Evolutionary conservation across 2,888 invertebrate genomes (phyloP), one percentile per base, ranked within the genome.

Genomic region (Eilema griseolum): DNA sequence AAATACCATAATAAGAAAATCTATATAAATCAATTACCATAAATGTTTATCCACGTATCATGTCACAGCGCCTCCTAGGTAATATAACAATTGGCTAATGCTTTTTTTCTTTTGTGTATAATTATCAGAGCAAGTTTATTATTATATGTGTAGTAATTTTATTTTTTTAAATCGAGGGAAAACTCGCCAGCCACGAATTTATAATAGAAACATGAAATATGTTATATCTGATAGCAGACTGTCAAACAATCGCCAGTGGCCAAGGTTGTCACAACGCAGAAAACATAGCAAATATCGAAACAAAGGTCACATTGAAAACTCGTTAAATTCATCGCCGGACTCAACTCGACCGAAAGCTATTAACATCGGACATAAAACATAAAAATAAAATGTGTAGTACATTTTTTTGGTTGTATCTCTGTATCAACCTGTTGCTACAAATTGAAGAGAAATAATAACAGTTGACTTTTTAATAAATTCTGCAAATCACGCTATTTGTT

Each of bases 211-310:
- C 74, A 71, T 70, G 56, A 37, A 66, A 59, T 62, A 41, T 62
- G 5, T 66, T 73, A 20, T 20, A 81, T 81, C 81, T 79, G 83
- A 83, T 85, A 81, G 79, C 79, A 79, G 80, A 69, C 73, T 69
- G 69, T 62, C 76, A 76, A 73, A 77, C 67, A 78, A 77, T 70
- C 79, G 56, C 70, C 46, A 83, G 81, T 76, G 78, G 83, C 84
- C 90, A 92, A 92, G 91, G 91, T 86, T 90, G 87, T 88, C 86
- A 87, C 86, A 85, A 81, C 83, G 84, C 70, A 72, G 69, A 71
- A 73, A 70, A 62, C 78, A 85, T 85, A 81, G 81, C 81, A 85
- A 86, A 85, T 81, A 75, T 61, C 81, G 23, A 84, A 83, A 79
- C 83, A 86, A 83, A 89, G 90, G 89, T 89, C 86, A 86, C 78